Percentiles rank a stretch among this genome's conserved stretches.
Evolutionary conservation across 2,797 vertebrate species (phyloP).

Genomic region (Pantherophis vulpinus): DNA sequence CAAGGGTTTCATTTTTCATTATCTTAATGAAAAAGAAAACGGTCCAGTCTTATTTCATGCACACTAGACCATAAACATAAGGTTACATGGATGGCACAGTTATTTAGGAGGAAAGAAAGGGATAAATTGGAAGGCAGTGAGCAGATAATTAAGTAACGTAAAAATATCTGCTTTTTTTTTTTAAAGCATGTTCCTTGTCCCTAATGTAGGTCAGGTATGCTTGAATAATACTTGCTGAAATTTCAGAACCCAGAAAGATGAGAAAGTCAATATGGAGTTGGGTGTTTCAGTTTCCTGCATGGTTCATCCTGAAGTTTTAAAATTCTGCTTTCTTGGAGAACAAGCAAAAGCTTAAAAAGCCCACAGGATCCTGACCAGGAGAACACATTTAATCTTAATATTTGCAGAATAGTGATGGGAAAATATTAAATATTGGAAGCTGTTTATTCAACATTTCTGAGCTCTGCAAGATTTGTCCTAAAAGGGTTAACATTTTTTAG

Average conservation of each 20-base stretch:
- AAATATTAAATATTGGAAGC: background rate
- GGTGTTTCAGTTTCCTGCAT: background rate
- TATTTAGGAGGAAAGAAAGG: background rate
- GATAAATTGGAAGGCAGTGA: background rate
- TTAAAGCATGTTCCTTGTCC: too few relatives aligned
- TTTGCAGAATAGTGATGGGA: background rate
- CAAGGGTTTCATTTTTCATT: background rate
- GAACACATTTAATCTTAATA: background rate
- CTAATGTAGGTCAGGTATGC: background rate
- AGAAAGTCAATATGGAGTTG: background rate
- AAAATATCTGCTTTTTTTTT: background rate
- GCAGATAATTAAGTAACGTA: background rate
- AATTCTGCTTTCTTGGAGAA: too few relatives aligned
- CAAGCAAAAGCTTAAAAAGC: background rate
- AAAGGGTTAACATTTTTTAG: background rate
- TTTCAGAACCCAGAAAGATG: background rate
- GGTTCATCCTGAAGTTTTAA: background rate
- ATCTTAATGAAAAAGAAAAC: background rate
- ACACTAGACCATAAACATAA: background rate
- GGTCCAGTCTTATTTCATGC: background rate
- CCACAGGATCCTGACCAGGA: background rate
- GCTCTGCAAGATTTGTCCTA: background rate
- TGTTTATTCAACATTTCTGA: background rate
- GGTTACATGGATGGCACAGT: background rate
- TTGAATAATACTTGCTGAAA: background rate